These are phyloP conservation scores for Xerus rutilus DNA, from an alignment of 2,797 vertebrate species.

Conservation along the genomic window DNA sequence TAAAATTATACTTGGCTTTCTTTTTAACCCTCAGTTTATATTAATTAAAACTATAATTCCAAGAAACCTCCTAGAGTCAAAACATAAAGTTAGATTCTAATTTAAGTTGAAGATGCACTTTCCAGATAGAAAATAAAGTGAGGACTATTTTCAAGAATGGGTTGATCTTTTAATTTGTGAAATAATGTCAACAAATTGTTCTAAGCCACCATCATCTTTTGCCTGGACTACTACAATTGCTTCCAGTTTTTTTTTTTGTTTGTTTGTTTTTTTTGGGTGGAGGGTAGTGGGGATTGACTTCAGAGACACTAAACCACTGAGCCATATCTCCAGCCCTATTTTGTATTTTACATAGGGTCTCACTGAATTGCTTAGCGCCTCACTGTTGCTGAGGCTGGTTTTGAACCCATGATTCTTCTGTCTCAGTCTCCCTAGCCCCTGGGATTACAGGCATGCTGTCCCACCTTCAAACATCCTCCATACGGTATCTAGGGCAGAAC, in stretches of 20 bases:
- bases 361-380: too few species aligned
- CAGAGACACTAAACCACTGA: too few species aligned
- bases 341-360: too few species aligned
- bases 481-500: neutral
- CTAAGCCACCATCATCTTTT: neutral
- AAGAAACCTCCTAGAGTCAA: neutral
- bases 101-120: neutral
- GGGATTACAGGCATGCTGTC: too few species aligned
- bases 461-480: neutral
- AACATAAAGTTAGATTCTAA: neutral
- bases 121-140: neutral
- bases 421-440: too few species aligned
- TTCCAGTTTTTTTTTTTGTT: too few species aligned
- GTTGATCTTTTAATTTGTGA: neutral
- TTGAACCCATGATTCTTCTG: too few species aligned
- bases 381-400: too few species aligned
- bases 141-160: neutral
- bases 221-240: too few species aligned
- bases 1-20: neutral
- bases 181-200: neutral
- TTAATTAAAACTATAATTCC: neutral
- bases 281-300: too few species aligned
- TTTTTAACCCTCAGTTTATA: conserved; percentile 3
- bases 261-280: too few species aligned
- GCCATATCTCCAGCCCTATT: too few species aligned